phyloP scores from a whole-genome alignment of 92 coral and sea anemone genomes.

The Muricea muricata region DNA sequence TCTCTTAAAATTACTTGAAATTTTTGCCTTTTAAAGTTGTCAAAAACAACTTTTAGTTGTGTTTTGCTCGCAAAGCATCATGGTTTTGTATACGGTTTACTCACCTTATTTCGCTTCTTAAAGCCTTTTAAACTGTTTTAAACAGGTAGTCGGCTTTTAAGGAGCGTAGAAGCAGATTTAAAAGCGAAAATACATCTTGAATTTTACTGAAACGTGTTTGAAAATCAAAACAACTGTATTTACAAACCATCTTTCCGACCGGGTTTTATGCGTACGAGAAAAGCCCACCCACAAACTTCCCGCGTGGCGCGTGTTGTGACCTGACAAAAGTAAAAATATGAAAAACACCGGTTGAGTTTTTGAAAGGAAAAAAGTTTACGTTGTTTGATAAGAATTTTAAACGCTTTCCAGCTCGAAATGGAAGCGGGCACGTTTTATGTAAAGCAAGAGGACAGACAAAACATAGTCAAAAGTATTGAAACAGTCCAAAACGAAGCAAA shows the following conservation, averaged over 20 bases:
- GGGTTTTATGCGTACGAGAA: neutral
- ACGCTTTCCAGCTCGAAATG: neutral
- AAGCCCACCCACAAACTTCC: neutral
- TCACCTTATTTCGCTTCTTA: neutral
- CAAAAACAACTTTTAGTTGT: neutral
- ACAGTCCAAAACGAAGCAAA: neutral
- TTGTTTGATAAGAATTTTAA: neutral
- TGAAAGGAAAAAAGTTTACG: neutral
- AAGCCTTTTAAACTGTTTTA: neutral
- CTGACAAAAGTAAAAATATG: slow-evolving; percentile 31
- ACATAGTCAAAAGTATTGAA: neutral
- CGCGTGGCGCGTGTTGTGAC: slow-evolving; percentile 40
- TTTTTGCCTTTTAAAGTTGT: neutral
- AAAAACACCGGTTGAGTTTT: slow-evolving; percentile 27
- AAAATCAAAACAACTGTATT: neutral
- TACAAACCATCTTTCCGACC: neutral
- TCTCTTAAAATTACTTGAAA: neutral
- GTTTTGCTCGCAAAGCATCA: slow-evolving; percentile 16
- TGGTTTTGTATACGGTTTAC: slow-evolving; percentile 14
- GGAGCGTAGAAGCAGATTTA: too few relatives aligned
- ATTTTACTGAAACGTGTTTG: neutral
- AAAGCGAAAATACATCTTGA: too few relatives aligned
- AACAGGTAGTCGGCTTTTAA: too few relatives aligned
- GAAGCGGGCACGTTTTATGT: slow-evolving; percentile 9
- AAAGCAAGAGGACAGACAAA: neutral